A percentile compares a stretch with the other conserved stretches of the same genome.
Evolutionary conservation across 2,888 invertebrate genomes (phyloP).

Genomic region (Drosophila sordidula): DNA sequence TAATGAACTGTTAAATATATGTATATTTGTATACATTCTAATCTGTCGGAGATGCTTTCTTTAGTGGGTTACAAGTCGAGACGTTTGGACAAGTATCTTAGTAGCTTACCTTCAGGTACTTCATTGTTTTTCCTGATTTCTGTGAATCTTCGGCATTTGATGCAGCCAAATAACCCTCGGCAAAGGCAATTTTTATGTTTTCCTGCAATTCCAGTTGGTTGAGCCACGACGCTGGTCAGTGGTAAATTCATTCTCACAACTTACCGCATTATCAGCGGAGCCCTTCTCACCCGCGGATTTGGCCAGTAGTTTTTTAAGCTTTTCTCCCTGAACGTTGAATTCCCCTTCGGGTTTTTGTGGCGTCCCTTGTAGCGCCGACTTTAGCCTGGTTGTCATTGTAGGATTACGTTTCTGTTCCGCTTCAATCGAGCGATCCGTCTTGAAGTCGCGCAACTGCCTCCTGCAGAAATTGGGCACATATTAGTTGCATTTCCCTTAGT

Average conservation of each 20-base stretch:
- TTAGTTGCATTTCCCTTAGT: neutral
- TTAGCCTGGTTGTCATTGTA: constrained; percentile 88
- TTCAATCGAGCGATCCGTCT: constrained; percentile 90
- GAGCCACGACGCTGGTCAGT: neutral
- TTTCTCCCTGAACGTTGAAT: constrained; percentile 72
- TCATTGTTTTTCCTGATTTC: constrained; percentile 86
- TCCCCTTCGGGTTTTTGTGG: constrained; percentile 71
- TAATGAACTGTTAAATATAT: neutral
- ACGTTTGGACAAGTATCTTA: neutral
- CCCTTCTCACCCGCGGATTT: constrained; percentile 58
- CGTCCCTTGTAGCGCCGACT: constrained; percentile 83
- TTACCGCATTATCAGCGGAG: constrained; percentile 63
- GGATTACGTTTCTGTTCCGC: constrained; percentile 91
- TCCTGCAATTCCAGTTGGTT: constrained; percentile 86
- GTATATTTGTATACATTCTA: no score
- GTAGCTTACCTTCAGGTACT: constrained; percentile 85
- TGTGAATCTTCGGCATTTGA: constrained; percentile 85
- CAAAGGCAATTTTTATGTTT: constrained; percentile 94
- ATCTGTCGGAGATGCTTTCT: neutral
- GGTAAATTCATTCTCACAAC: neutral
- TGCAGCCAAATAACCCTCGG: constrained; percentile 95
- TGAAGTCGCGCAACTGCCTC: constrained; percentile 88
- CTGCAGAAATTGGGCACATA: constrained; percentile 44
- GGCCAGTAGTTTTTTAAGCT: constrained; percentile 74
- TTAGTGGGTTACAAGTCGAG: neutral